A percentile compares a stretch with the other conserved stretches of the same genome.
These are phyloP conservation scores for Charadrius vociferus DNA, from an alignment of 2,113 vertebrate genomes.

Conservation along the genomic window DNA sequence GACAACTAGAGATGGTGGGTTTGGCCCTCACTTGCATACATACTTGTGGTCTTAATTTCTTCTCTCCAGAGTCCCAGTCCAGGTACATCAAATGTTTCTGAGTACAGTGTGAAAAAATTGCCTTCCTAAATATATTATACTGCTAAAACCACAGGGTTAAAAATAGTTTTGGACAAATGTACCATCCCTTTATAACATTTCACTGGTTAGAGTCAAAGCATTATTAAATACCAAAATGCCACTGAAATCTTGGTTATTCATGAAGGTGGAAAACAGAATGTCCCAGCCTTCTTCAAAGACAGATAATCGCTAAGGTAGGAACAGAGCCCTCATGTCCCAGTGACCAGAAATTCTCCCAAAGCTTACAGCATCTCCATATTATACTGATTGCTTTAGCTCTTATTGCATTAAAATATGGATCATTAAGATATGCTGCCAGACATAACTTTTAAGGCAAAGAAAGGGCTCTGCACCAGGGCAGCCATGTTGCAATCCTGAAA, in stretches of 20 bases:
- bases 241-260: fast-evolving
- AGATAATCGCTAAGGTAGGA: not conserved
- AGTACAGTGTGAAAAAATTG: not conserved
- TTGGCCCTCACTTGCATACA: not conserved
- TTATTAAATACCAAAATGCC: not conserved
- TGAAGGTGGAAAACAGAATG: not conserved
- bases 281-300: not conserved
- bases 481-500: not conserved
- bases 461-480: not conserved
- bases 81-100: not conserved
- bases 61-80: not conserved
- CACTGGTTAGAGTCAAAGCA: not conserved
- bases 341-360: not conserved
- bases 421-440: not conserved
- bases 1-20: not conserved
- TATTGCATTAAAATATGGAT: not conserved
- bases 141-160: not conserved
- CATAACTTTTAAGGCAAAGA: not conserved
- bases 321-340: not conserved
- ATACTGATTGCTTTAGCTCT: not conserved
- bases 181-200: not conserved
- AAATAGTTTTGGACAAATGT: not conserved
- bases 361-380: not conserved
- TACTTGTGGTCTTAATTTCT: slow-evolving; percentile 10
- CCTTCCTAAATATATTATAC: not conserved